Conservation (phyloP, 2,888 invertebrate species). For the Heliconius aoede region DNA sequence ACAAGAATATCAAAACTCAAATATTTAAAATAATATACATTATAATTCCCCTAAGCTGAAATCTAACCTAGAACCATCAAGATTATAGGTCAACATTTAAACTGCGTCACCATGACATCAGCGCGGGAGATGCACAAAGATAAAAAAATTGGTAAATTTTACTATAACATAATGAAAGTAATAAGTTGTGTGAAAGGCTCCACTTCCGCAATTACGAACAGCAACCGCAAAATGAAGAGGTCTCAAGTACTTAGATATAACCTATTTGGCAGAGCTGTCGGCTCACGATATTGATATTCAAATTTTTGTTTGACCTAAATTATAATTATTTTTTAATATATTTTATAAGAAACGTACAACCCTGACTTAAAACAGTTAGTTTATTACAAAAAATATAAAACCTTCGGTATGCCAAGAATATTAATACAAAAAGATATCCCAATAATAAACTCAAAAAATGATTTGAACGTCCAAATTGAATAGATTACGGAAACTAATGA, state of each 20-base stretch:
- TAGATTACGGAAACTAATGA: not conserved
- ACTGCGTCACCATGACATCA: not conserved
- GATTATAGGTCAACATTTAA: not conserved
- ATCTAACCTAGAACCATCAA: not conserved
- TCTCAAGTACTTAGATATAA: slow-evolving; percentile 18
- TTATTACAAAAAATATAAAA: not conserved
- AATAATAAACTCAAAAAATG: not conserved
- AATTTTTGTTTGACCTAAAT: slow-evolving; percentile 24
- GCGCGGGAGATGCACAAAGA: not conserved
- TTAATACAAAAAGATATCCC: not conserved
- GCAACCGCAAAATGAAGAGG: slow-evolving; percentile 5
- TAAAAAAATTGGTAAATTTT: not conserved
- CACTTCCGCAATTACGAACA: slow-evolving; percentile 3
- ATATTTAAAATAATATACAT: no score
- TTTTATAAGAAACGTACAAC: not conserved
- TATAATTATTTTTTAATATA: slow-evolving; percentile 15
- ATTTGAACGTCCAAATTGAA: not conserved
- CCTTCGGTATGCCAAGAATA: not conserved
- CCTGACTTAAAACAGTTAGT: not conserved
- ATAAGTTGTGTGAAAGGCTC: not conserved
- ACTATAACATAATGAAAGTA: slow-evolving; percentile 8
- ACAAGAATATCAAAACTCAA: no score
- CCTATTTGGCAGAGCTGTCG: slow-evolving; percentile 26
- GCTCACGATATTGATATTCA: slow-evolving; percentile 20
- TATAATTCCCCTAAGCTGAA: no score